Evolutionary conservation across 2,888 invertebrate genomes (phyloP), one percentile per base, ranked within the genome.

Genomic region (Abscondita cerata): DNA sequence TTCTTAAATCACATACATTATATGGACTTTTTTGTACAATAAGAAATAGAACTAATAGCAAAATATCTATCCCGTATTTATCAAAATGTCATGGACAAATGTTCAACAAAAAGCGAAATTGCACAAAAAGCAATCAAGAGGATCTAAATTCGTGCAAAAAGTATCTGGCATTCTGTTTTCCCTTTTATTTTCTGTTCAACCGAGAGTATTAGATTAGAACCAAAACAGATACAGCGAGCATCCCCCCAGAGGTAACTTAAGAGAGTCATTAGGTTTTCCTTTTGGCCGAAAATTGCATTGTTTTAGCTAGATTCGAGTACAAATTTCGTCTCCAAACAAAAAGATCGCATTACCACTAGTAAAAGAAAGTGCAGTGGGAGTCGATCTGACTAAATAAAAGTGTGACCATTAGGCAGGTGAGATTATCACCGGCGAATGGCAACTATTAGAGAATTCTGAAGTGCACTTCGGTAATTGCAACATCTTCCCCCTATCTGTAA

Each of bases 381-480:
- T 60, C 52, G 65, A 65, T 65, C 52, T 55, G 56, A 60, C 52
- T 46, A 62, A 66, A 67, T 60, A 67, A 68, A 60, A 65, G 64
- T 62, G 64, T 59, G 38, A 59, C 66, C 67, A 69, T 69, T 69
- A 69, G 66, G 63, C 62, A 68, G 68, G 68, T 69, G 63, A 67
- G 70, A 67, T 70, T 68, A 68, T 68, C 64, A 58, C 61, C 59
- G 53, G 55, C 64, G 58, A 59, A 68, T 61, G 64, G 65, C 59
- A 59, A 52, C 66, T 66, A 69, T 69, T 69, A 70, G 66, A 67
- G 62, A 63, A 68, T 63, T 60, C 65, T 61, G 64, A 64, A 69
- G 68, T 69, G 71, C 70, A 70, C 69, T 71, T 65, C 62, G 54
- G 66, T 70, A 70, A 71, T 70, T 70, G 69, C 68, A 52, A 61